phyloP scores from a whole-genome alignment of 2,888 invertebrate genomes.

The Cynaeus angustus region DNA sequence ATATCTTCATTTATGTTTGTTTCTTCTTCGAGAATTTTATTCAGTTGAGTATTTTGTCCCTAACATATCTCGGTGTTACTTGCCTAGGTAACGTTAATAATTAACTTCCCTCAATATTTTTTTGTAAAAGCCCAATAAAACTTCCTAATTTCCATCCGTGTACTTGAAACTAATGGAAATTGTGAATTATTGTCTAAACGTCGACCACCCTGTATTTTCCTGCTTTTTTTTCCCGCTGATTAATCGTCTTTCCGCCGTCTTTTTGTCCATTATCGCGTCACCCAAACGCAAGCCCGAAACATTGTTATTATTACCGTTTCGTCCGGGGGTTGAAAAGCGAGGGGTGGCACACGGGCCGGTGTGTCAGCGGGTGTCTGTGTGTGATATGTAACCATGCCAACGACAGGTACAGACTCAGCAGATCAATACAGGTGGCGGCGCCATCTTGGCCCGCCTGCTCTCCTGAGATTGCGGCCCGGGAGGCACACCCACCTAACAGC shows the following conservation, averaged over 20 bases:
- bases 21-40: too few relatives aligned
- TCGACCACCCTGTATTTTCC: too few relatives aligned
- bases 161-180: too few relatives aligned
- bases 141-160: too few relatives aligned
- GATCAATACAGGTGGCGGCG: slow-evolving; percentile 67
- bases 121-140: too few relatives aligned
- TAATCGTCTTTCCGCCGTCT: background rate
- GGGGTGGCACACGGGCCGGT: slow-evolving; percentile 11
- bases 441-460: slow-evolving; percentile 70
- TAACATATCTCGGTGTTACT: too few relatives aligned
- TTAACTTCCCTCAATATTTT: too few relatives aligned
- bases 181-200: too few relatives aligned
- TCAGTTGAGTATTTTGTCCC: too few relatives aligned
- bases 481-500: slow-evolving; percentile 62
- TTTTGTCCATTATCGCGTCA: slow-evolving; percentile 5
- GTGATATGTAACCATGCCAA: slow-evolving; percentile 67
- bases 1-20: too few relatives aligned
- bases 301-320: slow-evolving; percentile 1
- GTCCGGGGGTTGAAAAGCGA: slow-evolving; percentile 4
- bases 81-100: too few relatives aligned
- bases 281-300: slow-evolving; percentile 1
- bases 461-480: slow-evolving; percentile 66
- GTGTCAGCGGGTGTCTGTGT: slow-evolving; percentile 65
- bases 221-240: too few relatives aligned
- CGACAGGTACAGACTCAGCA: slow-evolving; percentile 67